These are phyloP conservation scores for Tiliacea citrago DNA, from an alignment of 2,888 invertebrate species.

Conservation along the genomic window DNA sequence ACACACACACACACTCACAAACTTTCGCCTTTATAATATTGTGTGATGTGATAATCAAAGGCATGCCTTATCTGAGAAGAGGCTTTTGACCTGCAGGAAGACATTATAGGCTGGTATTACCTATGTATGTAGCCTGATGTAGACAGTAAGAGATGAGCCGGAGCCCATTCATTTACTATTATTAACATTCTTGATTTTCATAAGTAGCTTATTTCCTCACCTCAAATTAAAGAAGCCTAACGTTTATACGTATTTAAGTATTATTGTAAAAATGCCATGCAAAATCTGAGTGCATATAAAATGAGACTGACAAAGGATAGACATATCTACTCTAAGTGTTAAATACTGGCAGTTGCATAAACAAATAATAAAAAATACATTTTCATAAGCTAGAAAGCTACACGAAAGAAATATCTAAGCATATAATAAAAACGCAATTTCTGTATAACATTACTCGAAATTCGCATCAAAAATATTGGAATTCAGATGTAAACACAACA, in stretches of 20 bases:
- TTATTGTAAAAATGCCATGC: neutral
- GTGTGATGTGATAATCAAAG: too few relatives aligned
- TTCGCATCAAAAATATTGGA: neutral
- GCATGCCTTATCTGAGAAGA: too few relatives aligned
- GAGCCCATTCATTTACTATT: too few relatives aligned
- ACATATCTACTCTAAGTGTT: too few relatives aligned
- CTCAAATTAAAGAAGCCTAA: neutral
- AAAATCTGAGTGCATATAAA: neutral
- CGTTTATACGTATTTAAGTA: neutral
- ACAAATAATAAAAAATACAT: conserved; percentile 2
- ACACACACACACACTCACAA: too few relatives aligned
- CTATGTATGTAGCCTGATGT: too few relatives aligned
- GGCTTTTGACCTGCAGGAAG: too few relatives aligned
- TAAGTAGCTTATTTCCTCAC: neutral
- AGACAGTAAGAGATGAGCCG: too few relatives aligned
- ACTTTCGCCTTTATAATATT: too few relatives aligned
- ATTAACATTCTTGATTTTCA: neutral
- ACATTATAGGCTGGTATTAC: too few relatives aligned
- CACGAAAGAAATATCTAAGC: neutral
- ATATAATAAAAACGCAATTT: neutral
- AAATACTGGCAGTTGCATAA: neutral
- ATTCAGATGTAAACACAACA: neutral
- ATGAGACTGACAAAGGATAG: too few relatives aligned
- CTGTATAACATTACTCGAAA: neutral
- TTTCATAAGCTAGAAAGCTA: too few relatives aligned